Conservation (phyloP, 2,888 invertebrate genomes). For the Gnatocerus cornutus region DNA sequence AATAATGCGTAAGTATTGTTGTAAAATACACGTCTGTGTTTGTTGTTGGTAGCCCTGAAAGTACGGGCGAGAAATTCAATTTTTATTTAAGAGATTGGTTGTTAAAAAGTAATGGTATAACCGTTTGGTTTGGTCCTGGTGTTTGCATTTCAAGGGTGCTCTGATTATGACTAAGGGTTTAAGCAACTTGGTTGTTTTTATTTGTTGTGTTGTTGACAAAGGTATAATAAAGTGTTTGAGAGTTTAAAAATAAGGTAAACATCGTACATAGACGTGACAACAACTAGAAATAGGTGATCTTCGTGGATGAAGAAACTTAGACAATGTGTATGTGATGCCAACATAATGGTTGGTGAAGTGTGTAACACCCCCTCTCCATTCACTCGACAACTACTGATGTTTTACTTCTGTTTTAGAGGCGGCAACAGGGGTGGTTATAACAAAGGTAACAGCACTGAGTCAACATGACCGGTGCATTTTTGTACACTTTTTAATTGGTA, state of each 20-base stretch:
- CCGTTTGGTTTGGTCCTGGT: slow-evolving; percentile 8
- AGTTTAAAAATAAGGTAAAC: slow-evolving; percentile 46
- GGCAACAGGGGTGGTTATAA: slow-evolving; percentile 97
- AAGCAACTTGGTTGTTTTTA: slow-evolving; percentile 16
- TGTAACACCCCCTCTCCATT: slow-evolving; percentile 70
- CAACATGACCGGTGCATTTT: slow-evolving; percentile 82
- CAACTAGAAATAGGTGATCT: slow-evolving; percentile 49
- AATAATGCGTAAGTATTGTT: slow-evolving; percentile 40
- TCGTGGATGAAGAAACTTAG: slow-evolving; percentile 47
- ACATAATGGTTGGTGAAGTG: slow-evolving; percentile 54
- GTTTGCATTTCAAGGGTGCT: slow-evolving; percentile 7
- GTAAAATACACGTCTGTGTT: slow-evolving; percentile 43
- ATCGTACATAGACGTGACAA: slow-evolving; percentile 50
- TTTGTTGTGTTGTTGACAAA: slow-evolving; percentile 36
- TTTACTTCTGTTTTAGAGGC: slow-evolving; percentile 92
- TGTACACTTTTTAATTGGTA: slow-evolving; percentile 67
- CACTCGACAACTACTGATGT: slow-evolving; percentile 79
- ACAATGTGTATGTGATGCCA: slow-evolving; percentile 48
- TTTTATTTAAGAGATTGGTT: not conserved
- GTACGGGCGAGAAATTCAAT: not conserved
- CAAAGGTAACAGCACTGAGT: slow-evolving; percentile 95
- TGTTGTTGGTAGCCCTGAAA: slow-evolving; percentile 28
- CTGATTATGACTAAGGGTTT: slow-evolving; percentile 21
- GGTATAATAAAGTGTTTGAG: slow-evolving; percentile 38
- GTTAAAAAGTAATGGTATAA: not conserved